Evolutionary conservation across 2,888 invertebrate species (phyloP).

Genomic region (Caenorhabditis afra): DNA sequence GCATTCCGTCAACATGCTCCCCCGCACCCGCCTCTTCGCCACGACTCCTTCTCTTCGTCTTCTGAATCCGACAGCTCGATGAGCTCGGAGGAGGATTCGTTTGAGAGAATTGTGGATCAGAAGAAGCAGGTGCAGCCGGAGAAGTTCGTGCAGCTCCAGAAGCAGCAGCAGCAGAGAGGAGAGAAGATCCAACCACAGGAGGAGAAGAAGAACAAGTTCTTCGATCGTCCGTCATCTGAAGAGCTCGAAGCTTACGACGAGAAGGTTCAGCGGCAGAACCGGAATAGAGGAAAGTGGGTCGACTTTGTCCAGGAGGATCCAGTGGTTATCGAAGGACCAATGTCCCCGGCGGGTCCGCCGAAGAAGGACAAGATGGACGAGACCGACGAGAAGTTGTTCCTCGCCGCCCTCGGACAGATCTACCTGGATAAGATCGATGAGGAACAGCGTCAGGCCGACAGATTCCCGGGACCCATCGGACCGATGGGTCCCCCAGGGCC

Average conservation of each 20-base stretch:
- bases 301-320: constrained; percentile 15
- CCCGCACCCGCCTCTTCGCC: constrained; percentile 14
- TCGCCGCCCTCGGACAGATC: constrained; percentile 36
- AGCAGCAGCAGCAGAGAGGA: constrained; percentile 3
- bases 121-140: constrained; percentile 24
- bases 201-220: constrained; percentile 28
- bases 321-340: constrained; percentile 21
- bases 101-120: not conserved
- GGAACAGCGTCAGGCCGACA: not conserved
- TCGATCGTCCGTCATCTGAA: constrained; percentile 51
- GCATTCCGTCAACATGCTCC: constrained; percentile 36
- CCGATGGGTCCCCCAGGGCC: constrained; percentile 39
- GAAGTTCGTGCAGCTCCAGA: constrained; percentile 11
- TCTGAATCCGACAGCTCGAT: constrained; percentile 5
- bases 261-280: constrained; percentile 30
- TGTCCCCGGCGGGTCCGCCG: constrained; percentile 14
- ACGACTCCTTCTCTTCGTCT: not conserved
- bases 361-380: constrained; percentile 39
- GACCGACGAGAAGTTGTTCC: constrained; percentile 39
- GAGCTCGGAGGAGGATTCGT: constrained; percentile 30
- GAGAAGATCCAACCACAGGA: not conserved
- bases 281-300: not conserved
- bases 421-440: constrained; percentile 34
- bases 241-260: constrained; percentile 45
- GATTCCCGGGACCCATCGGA: constrained; percentile 31